phyloP scores from a whole-genome alignment of 2,113 vertebrate species.

The Puntigrus tetrazona region DNA sequence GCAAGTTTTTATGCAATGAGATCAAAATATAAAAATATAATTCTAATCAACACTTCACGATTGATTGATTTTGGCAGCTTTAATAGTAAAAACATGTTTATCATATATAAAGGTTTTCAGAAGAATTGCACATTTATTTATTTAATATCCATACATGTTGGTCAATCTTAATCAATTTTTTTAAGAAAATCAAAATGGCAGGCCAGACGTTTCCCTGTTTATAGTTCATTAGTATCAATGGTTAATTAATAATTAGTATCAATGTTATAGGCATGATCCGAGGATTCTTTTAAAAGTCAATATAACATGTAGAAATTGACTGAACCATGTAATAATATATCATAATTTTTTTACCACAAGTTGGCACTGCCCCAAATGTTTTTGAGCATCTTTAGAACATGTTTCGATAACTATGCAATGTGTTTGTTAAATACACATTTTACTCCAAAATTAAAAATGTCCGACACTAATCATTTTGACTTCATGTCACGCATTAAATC shows the following conservation, averaged over 20 bases:
- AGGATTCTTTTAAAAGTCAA: too few relatives aligned
- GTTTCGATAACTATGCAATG: neutral
- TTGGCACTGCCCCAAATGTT: too few relatives aligned
- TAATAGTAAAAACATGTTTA: neutral
- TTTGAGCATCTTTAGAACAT: neutral
- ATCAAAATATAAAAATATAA: neutral
- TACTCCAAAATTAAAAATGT: neutral
- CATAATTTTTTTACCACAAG: too few relatives aligned
- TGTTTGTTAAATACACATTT: neutral
- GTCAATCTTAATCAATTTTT: neutral
- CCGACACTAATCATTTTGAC: neutral
- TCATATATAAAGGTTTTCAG: neutral
- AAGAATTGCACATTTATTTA: neutral
- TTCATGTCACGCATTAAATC: neutral
- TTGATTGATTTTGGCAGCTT: neutral
- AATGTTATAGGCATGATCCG: neutral
- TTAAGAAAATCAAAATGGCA: neutral
- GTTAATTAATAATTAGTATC: neutral
- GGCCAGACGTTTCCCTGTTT: neutral
- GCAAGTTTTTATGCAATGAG: neutral
- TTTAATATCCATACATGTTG: neutral
- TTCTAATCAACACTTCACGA: neutral
- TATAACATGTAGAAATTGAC: too few relatives aligned
- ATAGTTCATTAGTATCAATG: neutral
- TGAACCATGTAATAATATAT: too few relatives aligned